Conservation (phyloP, 2,888 invertebrate genomes). For the Pterostichus madidus region DNA sequence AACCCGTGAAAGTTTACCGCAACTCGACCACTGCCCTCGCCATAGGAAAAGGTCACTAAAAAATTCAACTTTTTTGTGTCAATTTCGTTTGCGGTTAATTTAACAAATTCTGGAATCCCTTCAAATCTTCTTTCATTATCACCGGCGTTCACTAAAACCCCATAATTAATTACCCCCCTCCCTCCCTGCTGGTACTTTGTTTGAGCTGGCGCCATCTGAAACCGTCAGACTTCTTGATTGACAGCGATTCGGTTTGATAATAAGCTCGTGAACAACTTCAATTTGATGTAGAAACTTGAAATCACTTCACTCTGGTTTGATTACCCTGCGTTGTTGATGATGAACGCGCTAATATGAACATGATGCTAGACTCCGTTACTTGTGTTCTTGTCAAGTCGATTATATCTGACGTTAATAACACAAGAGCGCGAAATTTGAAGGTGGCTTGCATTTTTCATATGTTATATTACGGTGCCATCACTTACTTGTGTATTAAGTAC, state of each 20-base stretch:
- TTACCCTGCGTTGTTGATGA: slow-evolving; percentile 17
- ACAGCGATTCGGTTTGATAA: slow-evolving; percentile 53
- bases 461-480: no score
- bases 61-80: slow-evolving; percentile 22
- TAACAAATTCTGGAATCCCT: slow-evolving; percentile 36
- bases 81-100: slow-evolving; percentile 14
- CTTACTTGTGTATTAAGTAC: no score
- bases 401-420: neutral
- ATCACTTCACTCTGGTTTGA: slow-evolving; percentile 33
- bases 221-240: slow-evolving; percentile 40
- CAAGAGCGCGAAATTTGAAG: no score
- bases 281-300: slow-evolving; percentile 48
- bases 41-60: neutral
- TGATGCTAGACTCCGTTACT: neutral
- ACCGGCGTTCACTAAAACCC: slow-evolving; percentile 26
- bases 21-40: neutral
- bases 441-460: no score
- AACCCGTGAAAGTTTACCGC: slow-evolving; percentile 57
- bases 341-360: slow-evolving; percentile 41
- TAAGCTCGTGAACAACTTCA: slow-evolving; percentile 41
- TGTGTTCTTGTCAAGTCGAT: slow-evolving; percentile 15
- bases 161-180: slow-evolving; percentile 22
- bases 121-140: slow-evolving; percentile 42
- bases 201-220: slow-evolving; percentile 14
- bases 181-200: neutral